These are phyloP conservation scores for Diadema setosum DNA, from an alignment of 35 echinoderm and acorn worm species.

Conservation along the genomic window DNA sequence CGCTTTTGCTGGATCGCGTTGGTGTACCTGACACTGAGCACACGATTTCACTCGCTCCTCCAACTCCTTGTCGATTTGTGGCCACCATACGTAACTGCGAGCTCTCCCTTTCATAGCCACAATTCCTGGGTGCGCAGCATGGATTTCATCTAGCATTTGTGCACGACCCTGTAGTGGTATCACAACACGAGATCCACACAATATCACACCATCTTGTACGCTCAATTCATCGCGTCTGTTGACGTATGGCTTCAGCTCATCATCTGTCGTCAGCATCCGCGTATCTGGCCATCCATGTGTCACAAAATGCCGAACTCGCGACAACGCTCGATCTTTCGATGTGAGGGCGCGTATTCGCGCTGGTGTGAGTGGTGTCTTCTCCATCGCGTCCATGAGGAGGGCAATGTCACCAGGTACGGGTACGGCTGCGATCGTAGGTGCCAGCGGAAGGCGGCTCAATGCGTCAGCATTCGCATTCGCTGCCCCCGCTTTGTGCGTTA, in stretches of 20 bases:
- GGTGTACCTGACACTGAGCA: conserved; percentile 13
- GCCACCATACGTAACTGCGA: conserved; percentile 26
- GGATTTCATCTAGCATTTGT: conserved; percentile 11
- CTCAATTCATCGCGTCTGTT: conserved; percentile 12
- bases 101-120: conserved; percentile 19
- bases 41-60: neutral
- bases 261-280: neutral
- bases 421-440: neutral
- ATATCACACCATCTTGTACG: conserved; percentile 42
- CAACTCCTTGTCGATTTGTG: conserved; percentile 35
- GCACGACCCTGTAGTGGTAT: conserved; percentile 13
- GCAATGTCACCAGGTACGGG: conserved; percentile 22
- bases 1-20: neutral
- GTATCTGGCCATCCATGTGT: neutral
- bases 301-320: neutral
- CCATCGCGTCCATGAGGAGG: neutral
- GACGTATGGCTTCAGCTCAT: neutral
- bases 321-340: neutral
- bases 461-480: conserved; percentile 58
- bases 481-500: neutral
- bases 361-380: neutral
- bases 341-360: neutral
- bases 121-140: conserved; percentile 28
- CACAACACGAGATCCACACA: conserved; percentile 42
- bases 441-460: conserved; percentile 14